Conservation (phyloP, 30 jellyfish, hydroid and myxozoan species). For the Cassiopea xamachana region DNA sequence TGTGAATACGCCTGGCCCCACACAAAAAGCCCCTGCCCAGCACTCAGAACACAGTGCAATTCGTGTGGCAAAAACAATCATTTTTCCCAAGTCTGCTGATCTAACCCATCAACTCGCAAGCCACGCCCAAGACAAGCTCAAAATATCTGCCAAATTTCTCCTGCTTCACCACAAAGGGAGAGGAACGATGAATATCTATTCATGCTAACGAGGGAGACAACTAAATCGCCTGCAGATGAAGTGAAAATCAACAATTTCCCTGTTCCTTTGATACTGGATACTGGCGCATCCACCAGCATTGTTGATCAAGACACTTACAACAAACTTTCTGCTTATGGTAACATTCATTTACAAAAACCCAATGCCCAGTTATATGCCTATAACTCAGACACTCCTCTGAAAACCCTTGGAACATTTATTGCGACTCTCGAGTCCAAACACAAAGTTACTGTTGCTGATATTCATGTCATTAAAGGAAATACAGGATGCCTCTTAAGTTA, state of each 20-base stretch:
- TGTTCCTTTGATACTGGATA: slow-evolving; percentile 27
- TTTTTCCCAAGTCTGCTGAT: slow-evolving; percentile 26
- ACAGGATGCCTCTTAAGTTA: slow-evolving; percentile 45
- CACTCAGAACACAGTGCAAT: slow-evolving; percentile 41
- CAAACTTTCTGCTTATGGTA: slow-evolving; percentile 26
- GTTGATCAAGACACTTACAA: slow-evolving; percentile 25
- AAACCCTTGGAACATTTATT: slow-evolving; percentile 47
- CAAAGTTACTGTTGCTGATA: slow-evolving; percentile 41
- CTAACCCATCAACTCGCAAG: not conserved
- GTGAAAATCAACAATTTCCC: slow-evolving; percentile 31
- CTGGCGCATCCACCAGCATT: slow-evolving; percentile 38
- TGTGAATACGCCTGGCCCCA: slow-evolving; percentile 53
- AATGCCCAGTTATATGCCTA: slow-evolving; percentile 16
- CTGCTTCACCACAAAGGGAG: slow-evolving; percentile 38
- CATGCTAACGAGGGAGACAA: slow-evolving; percentile 12
- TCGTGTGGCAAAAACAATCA: slow-evolving; percentile 40
- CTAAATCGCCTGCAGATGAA: slow-evolving; percentile 31
- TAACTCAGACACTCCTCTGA: slow-evolving; percentile 28
- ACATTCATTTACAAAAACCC: slow-evolving; percentile 37
- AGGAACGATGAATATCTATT: slow-evolving; percentile 44
- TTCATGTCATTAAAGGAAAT: slow-evolving; percentile 36
- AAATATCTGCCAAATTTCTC: slow-evolving; percentile 16
- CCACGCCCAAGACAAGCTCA: not conserved
- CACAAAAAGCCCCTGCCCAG: slow-evolving; percentile 34
- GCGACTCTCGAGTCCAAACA: slow-evolving; percentile 56